Percentiles rank a stretch among this genome's conserved stretches.
phyloP scores from a whole-genome alignment of 2,113 vertebrate genomes.

The Junco hyemalis region DNA sequence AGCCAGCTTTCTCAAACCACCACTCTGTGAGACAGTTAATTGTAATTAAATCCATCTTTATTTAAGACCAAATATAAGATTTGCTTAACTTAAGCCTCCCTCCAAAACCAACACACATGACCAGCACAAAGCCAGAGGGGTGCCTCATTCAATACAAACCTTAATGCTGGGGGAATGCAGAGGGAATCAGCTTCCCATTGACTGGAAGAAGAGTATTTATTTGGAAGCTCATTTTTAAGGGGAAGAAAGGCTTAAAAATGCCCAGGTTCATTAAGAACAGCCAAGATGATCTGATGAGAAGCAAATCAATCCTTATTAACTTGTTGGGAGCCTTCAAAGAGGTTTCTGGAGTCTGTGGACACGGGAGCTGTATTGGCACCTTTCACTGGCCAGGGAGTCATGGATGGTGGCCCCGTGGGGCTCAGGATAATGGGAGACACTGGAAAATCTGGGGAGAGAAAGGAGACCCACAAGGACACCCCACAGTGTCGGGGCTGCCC shows the following conservation, averaged over 20 bases:
- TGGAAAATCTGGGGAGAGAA: not conserved
- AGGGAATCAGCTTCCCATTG: not conserved
- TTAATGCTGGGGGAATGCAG: accelerated
- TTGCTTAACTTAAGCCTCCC: not conserved
- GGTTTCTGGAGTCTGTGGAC: not conserved
- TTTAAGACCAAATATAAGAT: not conserved
- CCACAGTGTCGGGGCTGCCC: not conserved
- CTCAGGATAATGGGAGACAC: not conserved
- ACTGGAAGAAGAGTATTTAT: conserved; percentile 5
- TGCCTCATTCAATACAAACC: not conserved
- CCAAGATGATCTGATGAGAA: conserved; percentile 1
- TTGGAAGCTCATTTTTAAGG: not conserved
- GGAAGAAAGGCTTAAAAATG: conserved; percentile 7
- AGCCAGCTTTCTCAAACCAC: not conserved
- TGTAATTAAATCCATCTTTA: not conserved
- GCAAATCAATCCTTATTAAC: conserved; percentile 52
- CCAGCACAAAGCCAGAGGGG: not conserved
- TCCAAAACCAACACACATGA: not conserved
- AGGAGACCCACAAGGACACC: not conserved
- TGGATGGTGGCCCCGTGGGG: not conserved
- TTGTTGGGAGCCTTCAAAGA: not conserved
- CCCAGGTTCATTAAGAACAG: conserved; percentile 51
- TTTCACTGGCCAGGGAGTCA: not conserved
- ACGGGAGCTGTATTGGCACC: not conserved
- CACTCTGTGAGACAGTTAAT: not conserved